These are phyloP conservation scores for Mormoops blainvillei DNA, from an alignment of 2,113 vertebrate genomes.

Conservation along the genomic window DNA sequence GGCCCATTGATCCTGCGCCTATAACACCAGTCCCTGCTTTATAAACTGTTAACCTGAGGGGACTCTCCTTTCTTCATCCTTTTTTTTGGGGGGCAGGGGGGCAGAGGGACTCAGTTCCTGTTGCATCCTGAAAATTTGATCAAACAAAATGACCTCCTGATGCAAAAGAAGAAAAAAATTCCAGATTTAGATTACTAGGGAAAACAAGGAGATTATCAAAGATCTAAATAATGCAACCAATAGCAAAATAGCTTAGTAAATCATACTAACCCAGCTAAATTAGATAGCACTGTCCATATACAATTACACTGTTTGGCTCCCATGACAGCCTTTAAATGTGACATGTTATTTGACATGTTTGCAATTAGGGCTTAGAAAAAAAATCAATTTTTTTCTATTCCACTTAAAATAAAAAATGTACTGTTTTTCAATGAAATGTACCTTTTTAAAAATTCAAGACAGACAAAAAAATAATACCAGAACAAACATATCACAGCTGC, in stretches of 20 bases:
- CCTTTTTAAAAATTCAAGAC: slow-evolving; percentile 76
- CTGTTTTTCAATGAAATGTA: slow-evolving; percentile 76
- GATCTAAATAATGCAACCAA: slow-evolving; percentile 82
- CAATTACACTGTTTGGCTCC: slow-evolving; percentile 79
- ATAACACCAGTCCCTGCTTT: background rate
- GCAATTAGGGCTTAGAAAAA: slow-evolving; percentile 81
- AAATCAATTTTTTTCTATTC: slow-evolving; percentile 83
- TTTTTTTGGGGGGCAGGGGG: background rate
- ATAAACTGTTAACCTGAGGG: slow-evolving; percentile 51
- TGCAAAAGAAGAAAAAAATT: slow-evolving; percentile 57
- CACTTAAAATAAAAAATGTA: slow-evolving; percentile 85
- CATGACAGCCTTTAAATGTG: slow-evolving; percentile 82
- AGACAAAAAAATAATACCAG: slow-evolving; percentile 72
- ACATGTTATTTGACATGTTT: slow-evolving; percentile 84
- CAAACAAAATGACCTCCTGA: slow-evolving; percentile 67
- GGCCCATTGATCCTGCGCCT: slow-evolving; percentile 16
- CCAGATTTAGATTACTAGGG: slow-evolving; percentile 63
- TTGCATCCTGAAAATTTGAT: slow-evolving; percentile 61
- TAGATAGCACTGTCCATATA: slow-evolving; percentile 79
- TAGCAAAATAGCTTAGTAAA: slow-evolving; percentile 78
- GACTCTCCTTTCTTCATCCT: background rate
- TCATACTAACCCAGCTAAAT: slow-evolving; percentile 79
- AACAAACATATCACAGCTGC: slow-evolving; percentile 67
- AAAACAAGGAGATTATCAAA: slow-evolving; percentile 83
- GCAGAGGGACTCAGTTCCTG: background rate